Base-by-base conservation (phyloP, 2,888 invertebrate genomes). In the Himalopsyche anomala region DNA sequence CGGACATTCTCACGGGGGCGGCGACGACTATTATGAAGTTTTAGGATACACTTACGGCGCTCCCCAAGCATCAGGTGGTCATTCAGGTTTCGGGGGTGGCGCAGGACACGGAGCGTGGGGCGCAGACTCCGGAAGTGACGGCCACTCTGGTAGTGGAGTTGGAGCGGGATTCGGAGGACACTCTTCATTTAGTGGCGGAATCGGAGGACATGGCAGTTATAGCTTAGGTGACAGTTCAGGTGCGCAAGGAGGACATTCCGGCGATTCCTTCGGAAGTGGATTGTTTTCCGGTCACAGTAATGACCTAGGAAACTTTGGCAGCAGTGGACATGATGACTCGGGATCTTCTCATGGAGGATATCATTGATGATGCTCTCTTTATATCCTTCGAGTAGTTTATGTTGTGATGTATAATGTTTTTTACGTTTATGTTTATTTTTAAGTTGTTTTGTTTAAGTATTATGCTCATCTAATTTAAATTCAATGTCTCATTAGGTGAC, bases 41-140 rank as follows among this genome's bases (percentile, higher is more conserved):
- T 93, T 95, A 6, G 95, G 95, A 5, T 95, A 95, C 90, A 95
- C 95, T 0, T 93, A 93, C 69, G 95, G 95, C 0, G 94, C 95
- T 85, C 95, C 95, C 1, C 95, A 94, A 89, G 91, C 92, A 55
- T 94, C 94, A 38, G 92, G 93, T 56, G 88, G 89, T n/a, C 89
- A 89, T 2, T 90, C 90, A 5, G 90, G 90, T 45, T 89, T 84
- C 87, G 87, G 88, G 11, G 89, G 89, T 82, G 84, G 74, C 56
- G 87, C 88, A 38, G 93, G 92, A 89, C 92, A 92, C 89, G 92
- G 92, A 91, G 93, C 92, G 38, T 88, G 88, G 82, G 92, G 92
- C 87, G 92, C 92, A 3, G 92, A 92, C 92, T 62, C 56, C 40
- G 89, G 89, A 45, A 89, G 89, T 54, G 90, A 88, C 54, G 89